Percentiles rank a stretch among this genome's conserved stretches.
phyloP scores from a whole-genome alignment of 2,888 invertebrate species.

The Apodemia mormo region DNA sequence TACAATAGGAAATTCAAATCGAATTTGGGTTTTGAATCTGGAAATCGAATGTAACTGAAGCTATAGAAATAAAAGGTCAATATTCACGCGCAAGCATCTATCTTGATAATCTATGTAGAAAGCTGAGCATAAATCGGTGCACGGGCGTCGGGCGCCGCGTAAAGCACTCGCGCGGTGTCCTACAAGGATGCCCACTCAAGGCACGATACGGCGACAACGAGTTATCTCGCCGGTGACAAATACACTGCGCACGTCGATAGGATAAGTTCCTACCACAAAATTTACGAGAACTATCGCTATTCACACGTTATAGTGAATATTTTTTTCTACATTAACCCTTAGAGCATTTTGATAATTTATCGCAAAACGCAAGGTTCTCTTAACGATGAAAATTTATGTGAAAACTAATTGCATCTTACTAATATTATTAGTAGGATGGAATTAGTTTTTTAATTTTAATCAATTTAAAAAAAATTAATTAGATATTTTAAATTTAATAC shows the following conservation, averaged over 20 bases:
- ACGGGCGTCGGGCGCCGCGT: constrained; percentile 52
- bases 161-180: constrained; percentile 46
- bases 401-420: too few species aligned
- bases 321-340: neutral
- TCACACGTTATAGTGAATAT: constrained; percentile 15
- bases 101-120: constrained; percentile 58
- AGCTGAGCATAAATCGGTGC: constrained; percentile 57
- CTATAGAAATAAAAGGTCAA: constrained; percentile 27
- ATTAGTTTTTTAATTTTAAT: too few species aligned
- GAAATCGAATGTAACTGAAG: constrained; percentile 19
- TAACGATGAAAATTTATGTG: too few species aligned
- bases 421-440: too few species aligned
- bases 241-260: constrained; percentile 14
- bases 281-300: constrained; percentile 46
- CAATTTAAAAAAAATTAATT: too few species aligned
- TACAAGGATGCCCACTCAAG: constrained; percentile 50
- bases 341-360: neutral
- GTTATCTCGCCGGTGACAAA: constrained; percentile 27
- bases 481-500: too few species aligned
- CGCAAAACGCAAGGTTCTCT: too few species aligned
- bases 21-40: neutral
- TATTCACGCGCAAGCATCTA: constrained; percentile 42
- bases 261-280: constrained; percentile 19
- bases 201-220: constrained; percentile 44
- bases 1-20: too few species aligned